phyloP scores from a whole-genome alignment of 2,797 vertebrate genomes.

The Tauraco hartlaubi region DNA sequence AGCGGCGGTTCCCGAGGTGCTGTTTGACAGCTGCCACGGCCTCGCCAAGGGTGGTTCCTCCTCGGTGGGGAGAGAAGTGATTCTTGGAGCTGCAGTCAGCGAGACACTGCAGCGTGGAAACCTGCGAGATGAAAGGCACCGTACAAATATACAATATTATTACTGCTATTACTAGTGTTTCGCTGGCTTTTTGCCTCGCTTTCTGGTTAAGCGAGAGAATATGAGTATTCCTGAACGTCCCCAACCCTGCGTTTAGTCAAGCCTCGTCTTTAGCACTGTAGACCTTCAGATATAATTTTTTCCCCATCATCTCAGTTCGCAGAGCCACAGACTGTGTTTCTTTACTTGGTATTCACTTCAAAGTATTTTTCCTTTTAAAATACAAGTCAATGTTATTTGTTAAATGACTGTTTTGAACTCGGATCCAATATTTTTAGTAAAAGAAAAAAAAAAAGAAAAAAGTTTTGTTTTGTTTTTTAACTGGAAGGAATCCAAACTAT shows the following conservation, averaged over 20 bases:
- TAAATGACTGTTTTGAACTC: conserved; percentile 67
- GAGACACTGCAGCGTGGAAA: background rate
- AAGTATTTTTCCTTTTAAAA: conserved; percentile 59
- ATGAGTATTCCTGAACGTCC: background rate
- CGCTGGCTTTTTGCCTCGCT: background rate
- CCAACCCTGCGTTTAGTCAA: conserved; percentile 9
- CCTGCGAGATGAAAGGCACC: conserved; percentile 7
- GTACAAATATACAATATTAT: background rate
- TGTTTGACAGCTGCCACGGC: background rate
- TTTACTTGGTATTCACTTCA: conserved; percentile 60
- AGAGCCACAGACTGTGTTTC: conserved; percentile 51
- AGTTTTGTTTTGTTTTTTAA: conserved; percentile 52
- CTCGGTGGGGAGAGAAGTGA: background rate
- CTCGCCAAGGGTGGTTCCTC: conserved; percentile 16
- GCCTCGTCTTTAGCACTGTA: background rate
- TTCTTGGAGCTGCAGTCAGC: background rate
- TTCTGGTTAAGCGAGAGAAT: background rate
- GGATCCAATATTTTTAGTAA: conserved; percentile 60
- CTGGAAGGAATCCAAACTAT: conserved; percentile 69
- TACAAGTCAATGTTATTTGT: conserved; percentile 60
- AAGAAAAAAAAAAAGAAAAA: background rate
- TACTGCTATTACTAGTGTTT: background rate
- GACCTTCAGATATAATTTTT: conserved; percentile 43
- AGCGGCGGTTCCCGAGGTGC: background rate
- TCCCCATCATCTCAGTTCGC: conserved; percentile 47